These are phyloP conservation scores for Protomyctophum bolini DNA, from an alignment of 2,113 vertebrate species.

Conservation along the genomic window DNA sequence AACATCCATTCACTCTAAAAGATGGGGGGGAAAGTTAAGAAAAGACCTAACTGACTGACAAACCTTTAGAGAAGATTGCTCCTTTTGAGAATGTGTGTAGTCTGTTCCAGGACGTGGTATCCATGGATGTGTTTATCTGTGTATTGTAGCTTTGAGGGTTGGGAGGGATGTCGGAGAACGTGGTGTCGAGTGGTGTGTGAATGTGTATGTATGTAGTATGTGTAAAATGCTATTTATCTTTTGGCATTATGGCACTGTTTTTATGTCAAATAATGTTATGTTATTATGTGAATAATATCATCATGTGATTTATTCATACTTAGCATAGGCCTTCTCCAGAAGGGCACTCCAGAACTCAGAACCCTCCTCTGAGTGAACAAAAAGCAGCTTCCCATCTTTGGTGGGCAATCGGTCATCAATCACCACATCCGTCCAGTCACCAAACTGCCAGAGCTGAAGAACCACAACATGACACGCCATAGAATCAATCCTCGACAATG, in stretches of 20 bases:
- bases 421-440: slow-evolving; percentile 79
- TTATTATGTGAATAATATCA: too few relatives aligned
- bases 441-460: slow-evolving; percentile 77
- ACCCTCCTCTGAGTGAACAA: slow-evolving; percentile 68
- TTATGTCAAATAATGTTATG: too few relatives aligned
- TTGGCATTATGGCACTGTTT: too few relatives aligned
- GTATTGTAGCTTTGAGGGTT: too few relatives aligned
- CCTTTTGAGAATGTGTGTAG: too few relatives aligned
- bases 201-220: too few relatives aligned
- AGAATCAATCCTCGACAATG: too few relatives aligned
- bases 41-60: not conserved
- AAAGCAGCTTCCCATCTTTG: slow-evolving; percentile 56
- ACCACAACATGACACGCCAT: not conserved
- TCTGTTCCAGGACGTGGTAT: too few relatives aligned
- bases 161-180: not conserved
- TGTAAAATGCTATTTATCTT: too few relatives aligned
- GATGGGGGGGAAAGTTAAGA: not conserved
- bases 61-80: too few relatives aligned
- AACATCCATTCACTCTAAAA: slow-evolving; percentile 88
- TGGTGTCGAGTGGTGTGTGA: too few relatives aligned
- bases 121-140: too few relatives aligned
- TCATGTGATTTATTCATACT: slow-evolving; percentile 56
- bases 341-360: slow-evolving; percentile 77
- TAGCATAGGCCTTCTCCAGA: slow-evolving; percentile 85
- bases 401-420: slow-evolving; percentile 72